Conservation (phyloP, 2,113 vertebrate genomes). For the Clarias magur region DNA sequence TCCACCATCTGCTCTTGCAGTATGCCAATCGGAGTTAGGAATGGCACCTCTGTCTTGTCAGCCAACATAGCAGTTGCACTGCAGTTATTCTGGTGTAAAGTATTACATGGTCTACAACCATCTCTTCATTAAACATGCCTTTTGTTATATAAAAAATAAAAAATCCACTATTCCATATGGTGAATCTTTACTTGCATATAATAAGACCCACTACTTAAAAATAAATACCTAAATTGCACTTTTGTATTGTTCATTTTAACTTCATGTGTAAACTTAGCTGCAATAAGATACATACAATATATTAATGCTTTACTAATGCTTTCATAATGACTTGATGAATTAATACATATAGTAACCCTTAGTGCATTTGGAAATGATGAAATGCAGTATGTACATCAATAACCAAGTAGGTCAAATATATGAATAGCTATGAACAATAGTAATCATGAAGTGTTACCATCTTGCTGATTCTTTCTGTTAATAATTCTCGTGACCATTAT, state of each 20-base stretch:
- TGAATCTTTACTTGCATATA: conserved; percentile 4
- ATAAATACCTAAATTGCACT: not conserved
- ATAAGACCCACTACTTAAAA: conserved; percentile 8
- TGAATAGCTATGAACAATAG: not conserved
- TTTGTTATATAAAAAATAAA: conserved; percentile 26
- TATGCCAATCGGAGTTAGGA: conserved; percentile 56
- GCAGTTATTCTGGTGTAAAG: conserved; percentile 48
- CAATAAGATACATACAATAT: not conserved
- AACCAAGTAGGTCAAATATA: not conserved
- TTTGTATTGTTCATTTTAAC: no score
- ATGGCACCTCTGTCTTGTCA: conserved; percentile 50
- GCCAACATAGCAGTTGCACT: conserved; percentile 54
- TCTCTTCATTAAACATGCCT: conserved; percentile 39
- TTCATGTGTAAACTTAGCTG: not conserved
- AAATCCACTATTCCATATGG: conserved; percentile 17
- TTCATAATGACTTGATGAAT: not conserved
- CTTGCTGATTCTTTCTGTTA: not conserved
- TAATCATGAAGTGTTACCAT: not conserved
- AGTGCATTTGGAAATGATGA: not conserved
- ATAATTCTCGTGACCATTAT: not conserved
- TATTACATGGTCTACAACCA: conserved; percentile 34
- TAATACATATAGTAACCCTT: not conserved
- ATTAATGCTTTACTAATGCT: not conserved
- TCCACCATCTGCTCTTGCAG: conserved; percentile 70
- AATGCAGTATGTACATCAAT: not conserved